Evolutionary conservation across 2,888 invertebrate species (phyloP), one percentile per base, ranked within the genome.

Genomic region (Platerodrilus igneus): DNA sequence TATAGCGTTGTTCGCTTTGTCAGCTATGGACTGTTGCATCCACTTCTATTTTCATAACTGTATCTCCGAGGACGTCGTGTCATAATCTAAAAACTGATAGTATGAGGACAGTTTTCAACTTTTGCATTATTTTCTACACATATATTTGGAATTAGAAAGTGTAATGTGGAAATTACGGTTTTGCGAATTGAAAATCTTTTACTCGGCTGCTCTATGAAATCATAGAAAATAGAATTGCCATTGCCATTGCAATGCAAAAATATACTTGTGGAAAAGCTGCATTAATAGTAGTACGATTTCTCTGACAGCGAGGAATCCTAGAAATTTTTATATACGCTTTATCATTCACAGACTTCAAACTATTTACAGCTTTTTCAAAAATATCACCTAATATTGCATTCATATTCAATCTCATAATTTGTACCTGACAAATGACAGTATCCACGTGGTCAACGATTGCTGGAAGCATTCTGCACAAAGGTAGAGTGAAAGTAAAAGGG

Each of bases 401-500:
- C n/a, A n/a, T n/a, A n/a, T n/a, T n/a, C n/a, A n/a, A n/a, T n/a
- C n/a, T n/a, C n/a, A n/a, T n/a, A n/a, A n/a, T n/a, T n/a, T n/a
- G n/a, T n/a, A n/a, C n/a, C n/a, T n/a, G n/a, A n/a, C n/a, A n/a
- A n/a, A n/a, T n/a, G n/a, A n/a, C n/a, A n/a, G n/a, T n/a, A n/a
- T n/a, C n/a, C n/a, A n/a, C n/a, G n/a, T n/a, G n/a, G n/a, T n/a
- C n/a, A n/a, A n/a, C n/a, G n/a, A n/a, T n/a, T n/a, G n/a, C n/a
- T n/a, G n/a, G n/a, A 6, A 22, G 22, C 22, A 22, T 22, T 22
- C 10, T 22, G 6, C 22, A 22, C 10, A 22, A 22, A 22, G n/a
- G 22, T 22, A 22, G 9, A 9, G 22, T n/a, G n/a, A n/a, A n/a
- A n/a, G n/a, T n/a, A n/a, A n/a, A n/a, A n/a, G n/a, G n/a, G n/a